Percentiles rank a stretch among this genome's conserved stretches.
Conservation (phyloP, 2,113 vertebrate species). For the Tringa solitaria region DNA sequence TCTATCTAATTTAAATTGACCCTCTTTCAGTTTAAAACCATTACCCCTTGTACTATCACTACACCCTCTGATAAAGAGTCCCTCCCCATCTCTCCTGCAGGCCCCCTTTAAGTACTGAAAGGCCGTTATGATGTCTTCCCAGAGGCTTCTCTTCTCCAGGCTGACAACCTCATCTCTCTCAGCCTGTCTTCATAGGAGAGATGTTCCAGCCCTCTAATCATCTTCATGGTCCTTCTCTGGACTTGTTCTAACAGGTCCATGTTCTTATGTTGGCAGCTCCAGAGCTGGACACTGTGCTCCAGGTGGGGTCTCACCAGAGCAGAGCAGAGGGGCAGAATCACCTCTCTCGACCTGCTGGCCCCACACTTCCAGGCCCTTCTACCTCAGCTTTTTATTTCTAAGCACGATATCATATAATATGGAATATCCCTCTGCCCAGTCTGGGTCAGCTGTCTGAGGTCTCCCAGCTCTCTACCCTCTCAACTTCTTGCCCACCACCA, state of each 20-base stretch:
- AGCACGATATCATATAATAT: neutral
- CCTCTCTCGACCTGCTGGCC: neutral
- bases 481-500: neutral
- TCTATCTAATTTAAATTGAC: neutral
- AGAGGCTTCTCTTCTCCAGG: neutral
- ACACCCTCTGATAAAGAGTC: neutral
- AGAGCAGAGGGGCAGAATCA: neutral
- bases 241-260: neutral
- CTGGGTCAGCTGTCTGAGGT: neutral
- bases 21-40: neutral
- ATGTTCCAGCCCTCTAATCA: neutral
- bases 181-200: neutral
- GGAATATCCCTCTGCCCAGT: neutral
- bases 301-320: neutral
- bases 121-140: neutral
- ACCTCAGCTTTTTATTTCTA: neutral
- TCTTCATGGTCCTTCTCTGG: neutral
- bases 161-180: neutral
- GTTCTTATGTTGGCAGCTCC: neutral
- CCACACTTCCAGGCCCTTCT: neutral
- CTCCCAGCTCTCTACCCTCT: neutral
- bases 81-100: neutral
- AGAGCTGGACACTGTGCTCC: neutral
- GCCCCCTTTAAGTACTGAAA: neutral
- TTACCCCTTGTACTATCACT: neutral